phyloP scores from a whole-genome alignment of 2,797 vertebrate species.

The Synanceia verrucosa region DNA sequence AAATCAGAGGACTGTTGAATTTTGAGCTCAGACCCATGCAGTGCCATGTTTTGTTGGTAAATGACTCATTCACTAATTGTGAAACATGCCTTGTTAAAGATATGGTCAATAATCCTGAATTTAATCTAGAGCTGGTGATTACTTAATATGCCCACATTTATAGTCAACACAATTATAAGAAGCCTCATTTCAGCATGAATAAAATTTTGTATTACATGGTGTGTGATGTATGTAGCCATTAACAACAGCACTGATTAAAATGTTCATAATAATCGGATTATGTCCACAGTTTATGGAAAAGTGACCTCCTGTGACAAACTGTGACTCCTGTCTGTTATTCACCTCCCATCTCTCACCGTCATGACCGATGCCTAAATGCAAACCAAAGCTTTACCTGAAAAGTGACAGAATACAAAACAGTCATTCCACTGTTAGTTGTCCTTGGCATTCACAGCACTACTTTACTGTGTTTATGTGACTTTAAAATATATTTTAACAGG shows the following conservation, averaged over 20 bases:
- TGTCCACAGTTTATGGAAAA: neutral
- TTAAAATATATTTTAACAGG: too few species aligned
- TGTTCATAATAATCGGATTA: neutral
- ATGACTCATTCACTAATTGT: neutral
- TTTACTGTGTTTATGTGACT: neutral
- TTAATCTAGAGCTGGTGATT: neutral
- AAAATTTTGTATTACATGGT: too few species aligned
- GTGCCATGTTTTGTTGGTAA: neutral
- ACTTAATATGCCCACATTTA: too few species aligned
- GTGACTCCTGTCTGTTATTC: neutral
- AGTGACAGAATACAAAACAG: neutral
- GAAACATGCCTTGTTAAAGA: neutral
- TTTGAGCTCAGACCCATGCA: neutral
- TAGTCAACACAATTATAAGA: too few species aligned
- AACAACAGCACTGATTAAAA: neutral
- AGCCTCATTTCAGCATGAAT: too few species aligned
- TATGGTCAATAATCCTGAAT: neutral
- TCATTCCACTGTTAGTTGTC: neutral
- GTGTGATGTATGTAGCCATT: rapidly evolving
- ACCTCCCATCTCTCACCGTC: neutral
- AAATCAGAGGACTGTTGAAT: neutral
- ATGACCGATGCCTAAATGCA: too few species aligned
- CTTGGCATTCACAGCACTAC: neutral
- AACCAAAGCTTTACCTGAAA: neutral
- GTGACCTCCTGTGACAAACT: neutral